Evolutionary conservation across 2,797 vertebrate genomes (phyloP), one percentile per base, ranked within the genome.

Genomic region (Eulemur coronatus): DNA sequence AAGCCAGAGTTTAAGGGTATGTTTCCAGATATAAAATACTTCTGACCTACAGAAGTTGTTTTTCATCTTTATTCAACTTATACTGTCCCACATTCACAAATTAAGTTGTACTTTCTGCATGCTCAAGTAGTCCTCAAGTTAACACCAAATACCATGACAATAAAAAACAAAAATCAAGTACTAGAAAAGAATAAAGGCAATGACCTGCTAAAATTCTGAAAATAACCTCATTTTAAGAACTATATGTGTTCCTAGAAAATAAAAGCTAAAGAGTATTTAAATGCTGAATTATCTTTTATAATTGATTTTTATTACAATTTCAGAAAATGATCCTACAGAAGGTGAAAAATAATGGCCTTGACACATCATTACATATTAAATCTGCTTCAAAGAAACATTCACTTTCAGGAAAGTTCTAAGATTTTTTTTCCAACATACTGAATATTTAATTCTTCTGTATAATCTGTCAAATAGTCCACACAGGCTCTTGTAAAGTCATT

Each of bases 201-300:
- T 14, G 35, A 89, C 48, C 52, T 94, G 20, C 35, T 79, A 76
- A 69, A 46, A 91, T 61, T 94, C n/a, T 73, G 28, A 95, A 93
- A 91, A 94, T 43, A 79, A 86, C 24, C 14, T 93, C 75, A 85
- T 93, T 92, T 89, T 90, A 97, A 85, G n/a, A 96, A 67, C 41
- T 80, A 14, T 5, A 59, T 22, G 8, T 75, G 7, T 86, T 52
- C 18, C 61, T 63, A 89, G 52, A 92, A 90, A 87, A 80, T 43
- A 50, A 89, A 95, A 91, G 26, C 76, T 65, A 65, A 82, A 81
- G 35, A 79, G 33, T 92, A 89, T 65, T 57, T 87, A 87, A 92
- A 94, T 91, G 46, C n/a, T 92, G n/a, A 75, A 81, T 87, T 92
- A 88, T 84, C n/a, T 92, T 97, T 85, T 88, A 20, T 59, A 92